A percentile compares a stretch with the other conserved stretches of the same genome.
Conservation (phyloP, 2,113 vertebrate species). For the Labeo catla region DNA sequence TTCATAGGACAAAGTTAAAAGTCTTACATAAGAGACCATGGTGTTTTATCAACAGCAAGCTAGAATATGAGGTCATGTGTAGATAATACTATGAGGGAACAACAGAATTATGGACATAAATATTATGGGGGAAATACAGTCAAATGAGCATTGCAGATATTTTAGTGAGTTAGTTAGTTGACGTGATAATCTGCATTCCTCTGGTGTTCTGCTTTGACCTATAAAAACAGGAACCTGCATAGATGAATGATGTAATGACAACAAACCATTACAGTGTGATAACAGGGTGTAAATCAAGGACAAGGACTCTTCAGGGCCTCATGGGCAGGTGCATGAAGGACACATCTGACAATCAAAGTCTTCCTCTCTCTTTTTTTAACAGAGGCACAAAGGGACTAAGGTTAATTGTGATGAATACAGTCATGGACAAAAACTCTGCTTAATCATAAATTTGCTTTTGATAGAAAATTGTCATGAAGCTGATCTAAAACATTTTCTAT, state of each 20-base stretch:
- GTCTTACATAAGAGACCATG: slow-evolving; percentile 36
- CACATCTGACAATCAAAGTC: not conserved
- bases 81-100: slow-evolving; percentile 10
- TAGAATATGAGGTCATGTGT: not conserved
- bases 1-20: slow-evolving; percentile 40
- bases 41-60: slow-evolving; percentile 34
- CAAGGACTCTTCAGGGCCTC: not conserved
- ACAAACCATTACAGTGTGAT: slow-evolving; percentile 13
- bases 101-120: slow-evolving; percentile 15
- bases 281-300: not conserved
- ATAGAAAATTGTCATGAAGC: not conserved
- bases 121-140: slow-evolving; percentile 48
- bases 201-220: slow-evolving; percentile 1
- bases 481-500: not conserved
- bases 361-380: not conserved
- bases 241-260: slow-evolving; percentile 21
- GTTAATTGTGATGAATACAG: not conserved
- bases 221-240: slow-evolving; percentile 16
- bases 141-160: slow-evolving; percentile 25
- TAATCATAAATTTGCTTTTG: not conserved
- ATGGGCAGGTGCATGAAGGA: not conserved
- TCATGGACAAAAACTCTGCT: not conserved
- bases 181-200: not conserved
- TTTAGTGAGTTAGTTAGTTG: not conserved
- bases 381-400: not conserved